phyloP scores from a whole-genome alignment of 1,140 invertebrate genomes.

The Macrotrachela quadricornifera region DNA sequence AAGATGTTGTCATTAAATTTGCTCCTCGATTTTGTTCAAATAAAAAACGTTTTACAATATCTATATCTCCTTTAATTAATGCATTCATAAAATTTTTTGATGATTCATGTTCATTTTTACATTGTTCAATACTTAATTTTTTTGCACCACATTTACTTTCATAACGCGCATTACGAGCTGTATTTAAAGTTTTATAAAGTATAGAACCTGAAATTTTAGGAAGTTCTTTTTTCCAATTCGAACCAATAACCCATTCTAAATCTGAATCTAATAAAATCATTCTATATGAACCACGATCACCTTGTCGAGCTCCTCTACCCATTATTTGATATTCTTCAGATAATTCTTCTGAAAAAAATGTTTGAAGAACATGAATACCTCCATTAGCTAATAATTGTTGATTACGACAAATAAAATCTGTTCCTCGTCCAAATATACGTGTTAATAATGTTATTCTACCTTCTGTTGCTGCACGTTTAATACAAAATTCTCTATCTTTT shows the following conservation, averaged over 20 bases:
- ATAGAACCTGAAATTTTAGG: neutral
- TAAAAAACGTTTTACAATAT: no score
- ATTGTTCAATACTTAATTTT: no score
- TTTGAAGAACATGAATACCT: neutral
- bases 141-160: no score
- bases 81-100: no score
- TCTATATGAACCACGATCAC: neutral
- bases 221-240: no score
- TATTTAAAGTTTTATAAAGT: neutral
- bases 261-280: neutral
- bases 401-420: neutral
- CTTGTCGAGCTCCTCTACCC: neutral
- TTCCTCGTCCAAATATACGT: neutral
- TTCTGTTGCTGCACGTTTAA: neutral
- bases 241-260: neutral
- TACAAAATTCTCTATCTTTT: neutral
- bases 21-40: no score
- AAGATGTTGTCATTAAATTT: no score
- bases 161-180: no score
- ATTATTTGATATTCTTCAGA: neutral
- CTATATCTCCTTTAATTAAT: no score
- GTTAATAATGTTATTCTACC: neutral
- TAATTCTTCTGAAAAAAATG: neutral
- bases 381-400: neutral
- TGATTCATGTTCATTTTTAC: no score